Evolutionary conservation across 92 coral and sea anemone species (phyloP), one percentile per base, ranked within the genome.

Genomic region (Montipora capitata): DNA sequence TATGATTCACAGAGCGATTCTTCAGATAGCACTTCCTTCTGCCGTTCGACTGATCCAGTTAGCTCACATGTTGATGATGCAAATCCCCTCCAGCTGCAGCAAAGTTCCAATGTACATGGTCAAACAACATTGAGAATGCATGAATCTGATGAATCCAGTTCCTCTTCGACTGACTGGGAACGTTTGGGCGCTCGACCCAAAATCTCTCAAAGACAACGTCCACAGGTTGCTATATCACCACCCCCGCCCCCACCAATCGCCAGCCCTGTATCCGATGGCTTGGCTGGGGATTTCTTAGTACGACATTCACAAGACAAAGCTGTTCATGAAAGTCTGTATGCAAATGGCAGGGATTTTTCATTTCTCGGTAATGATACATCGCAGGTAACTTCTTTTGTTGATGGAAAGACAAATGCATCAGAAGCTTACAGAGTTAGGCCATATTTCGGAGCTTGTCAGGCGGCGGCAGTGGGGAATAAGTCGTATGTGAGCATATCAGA

Each of bases 101-200:
- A 80, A 52, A 52, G 43, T 0, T 57, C 40, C 2, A 11, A 27
- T 38, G 12, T n/a, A 39, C 10, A 15, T 68, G 76, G 11, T 42
- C 27, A 66, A 59, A 14, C 5, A 0, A 2, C 66, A 18, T 39
- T 2, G 17, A 11, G 10, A 4, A 10, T 15, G 0, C 38, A 11
- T 27, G 8, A 1, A 14, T 3, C 67, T 4, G 56, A 49, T 39
- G 77, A 43, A 79, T 20, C 17, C 27, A 27, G 2, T 35, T 11
- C 45, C 0, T 11, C 42, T 67, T 4, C 6, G 3, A 15, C 35
- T 40, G 67, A 81, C 41, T 82, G 79, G 72, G 59, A 59, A 11
- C 72, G 61, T 5, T 35, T 17, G 14, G 87, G 87, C 10, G 87
- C 87, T 3, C 63, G 79, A 82, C 87, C 87, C 41, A 82, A 62